Percentiles rank a stretch among this genome's conserved stretches.
phyloP scores from a whole-genome alignment of 2,113 vertebrate species.

The Stictonetta naevosa region DNA sequence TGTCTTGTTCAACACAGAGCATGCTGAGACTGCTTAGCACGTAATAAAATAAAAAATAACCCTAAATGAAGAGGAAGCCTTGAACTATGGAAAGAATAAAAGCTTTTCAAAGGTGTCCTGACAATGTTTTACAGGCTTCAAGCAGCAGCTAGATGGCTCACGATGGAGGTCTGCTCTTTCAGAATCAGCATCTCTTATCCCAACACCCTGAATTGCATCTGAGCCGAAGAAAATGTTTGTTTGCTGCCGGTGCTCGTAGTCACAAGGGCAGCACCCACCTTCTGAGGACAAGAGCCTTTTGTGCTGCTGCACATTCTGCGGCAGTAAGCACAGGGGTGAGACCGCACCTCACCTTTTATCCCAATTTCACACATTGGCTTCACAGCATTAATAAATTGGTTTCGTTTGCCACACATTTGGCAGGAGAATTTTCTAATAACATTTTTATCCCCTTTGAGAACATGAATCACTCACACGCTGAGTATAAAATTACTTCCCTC shows the following conservation, averaged over 20 bases:
- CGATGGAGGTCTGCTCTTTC: background rate
- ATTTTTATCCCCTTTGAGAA: conserved; percentile 70
- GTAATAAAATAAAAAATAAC: conserved; percentile 40
- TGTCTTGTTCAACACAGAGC: background rate
- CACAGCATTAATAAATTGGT: conserved; percentile 66
- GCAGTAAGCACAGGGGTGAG: background rate
- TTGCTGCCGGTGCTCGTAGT: background rate
- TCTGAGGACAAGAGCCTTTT: conserved; percentile 15
- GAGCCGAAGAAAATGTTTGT: background rate
- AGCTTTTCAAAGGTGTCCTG: conserved; percentile 20
- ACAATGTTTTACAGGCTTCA: conserved; percentile 29
- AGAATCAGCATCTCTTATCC: background rate
- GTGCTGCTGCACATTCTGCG: background rate
- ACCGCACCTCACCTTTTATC: conserved; percentile 20
- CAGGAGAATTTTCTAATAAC: conserved; percentile 72
- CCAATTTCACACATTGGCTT: conserved; percentile 61
- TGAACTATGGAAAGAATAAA: conserved; percentile 18
- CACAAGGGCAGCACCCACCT: background rate
- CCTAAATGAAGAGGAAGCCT: conserved; percentile 21
- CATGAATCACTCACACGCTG: conserved; percentile 49
- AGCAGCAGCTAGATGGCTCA: background rate
- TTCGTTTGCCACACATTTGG: conserved; percentile 69
- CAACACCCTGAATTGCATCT: background rate
- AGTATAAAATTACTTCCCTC: conserved; percentile 73
- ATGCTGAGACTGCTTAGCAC: conserved; percentile 10